Conservation (phyloP, 2,113 vertebrate genomes). For the Peromyscus polionotus region DNA sequence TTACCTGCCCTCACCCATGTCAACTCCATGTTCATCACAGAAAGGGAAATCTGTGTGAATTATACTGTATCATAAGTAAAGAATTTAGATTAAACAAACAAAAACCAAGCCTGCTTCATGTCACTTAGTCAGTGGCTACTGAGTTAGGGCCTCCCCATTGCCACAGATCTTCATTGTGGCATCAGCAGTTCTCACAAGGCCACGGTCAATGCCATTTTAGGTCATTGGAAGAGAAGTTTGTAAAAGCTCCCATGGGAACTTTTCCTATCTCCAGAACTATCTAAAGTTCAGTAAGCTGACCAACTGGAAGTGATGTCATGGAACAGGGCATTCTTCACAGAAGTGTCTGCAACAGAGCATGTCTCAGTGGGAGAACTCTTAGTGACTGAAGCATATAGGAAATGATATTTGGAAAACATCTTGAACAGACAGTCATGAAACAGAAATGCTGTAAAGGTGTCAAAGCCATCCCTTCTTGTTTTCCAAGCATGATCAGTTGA, state of each 20-base stretch:
- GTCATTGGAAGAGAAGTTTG: neutral
- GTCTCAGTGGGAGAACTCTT: neutral
- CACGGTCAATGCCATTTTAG: neutral
- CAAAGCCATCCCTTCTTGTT: slow-evolving; percentile 72
- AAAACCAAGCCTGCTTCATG: neutral
- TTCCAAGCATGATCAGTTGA: slow-evolving; percentile 84
- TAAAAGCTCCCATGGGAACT: neutral
- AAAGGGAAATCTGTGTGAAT: neutral
- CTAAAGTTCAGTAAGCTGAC: neutral
- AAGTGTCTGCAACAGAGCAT: neutral
- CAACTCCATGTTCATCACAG: neutral
- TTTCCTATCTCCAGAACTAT: neutral
- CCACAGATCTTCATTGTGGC: neutral
- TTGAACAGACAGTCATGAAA: neutral
- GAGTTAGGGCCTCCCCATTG: accelerated
- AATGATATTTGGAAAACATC: neutral
- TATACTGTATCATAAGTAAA: neutral
- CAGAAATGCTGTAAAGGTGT: slow-evolving; percentile 58
- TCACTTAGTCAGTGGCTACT: neutral
- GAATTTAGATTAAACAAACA: neutral
- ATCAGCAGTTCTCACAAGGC: no score
- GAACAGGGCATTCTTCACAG: neutral
- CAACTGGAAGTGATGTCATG: neutral
- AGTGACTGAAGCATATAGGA: neutral
- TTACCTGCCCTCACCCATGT: accelerated